A percentile compares a stretch with the other conserved stretches of the same genome.
These are phyloP conservation scores for Hirundo rustica DNA, from an alignment of 2,797 vertebrate species.

Conservation along the genomic window DNA sequence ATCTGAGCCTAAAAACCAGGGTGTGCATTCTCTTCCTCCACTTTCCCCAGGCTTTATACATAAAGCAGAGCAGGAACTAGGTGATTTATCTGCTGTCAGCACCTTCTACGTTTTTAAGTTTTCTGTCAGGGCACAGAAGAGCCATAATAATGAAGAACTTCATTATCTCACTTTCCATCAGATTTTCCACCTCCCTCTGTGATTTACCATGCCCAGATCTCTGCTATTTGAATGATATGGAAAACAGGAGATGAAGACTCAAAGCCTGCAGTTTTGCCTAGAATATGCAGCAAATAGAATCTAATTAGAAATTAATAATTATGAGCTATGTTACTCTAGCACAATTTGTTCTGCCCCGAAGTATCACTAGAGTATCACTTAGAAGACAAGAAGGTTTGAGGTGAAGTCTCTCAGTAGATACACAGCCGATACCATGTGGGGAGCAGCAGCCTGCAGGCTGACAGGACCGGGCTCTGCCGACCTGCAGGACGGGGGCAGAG, in stretches of 20 bases:
- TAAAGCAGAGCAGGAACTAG: not conserved
- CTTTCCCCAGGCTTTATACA: not conserved
- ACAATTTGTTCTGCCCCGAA: not conserved
- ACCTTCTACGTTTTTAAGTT: not conserved
- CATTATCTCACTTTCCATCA: not conserved
- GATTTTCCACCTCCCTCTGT: not conserved
- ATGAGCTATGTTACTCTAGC: not conserved
- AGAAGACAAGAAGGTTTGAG: not conserved
- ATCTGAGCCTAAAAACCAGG: not conserved
- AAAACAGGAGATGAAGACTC: not conserved
- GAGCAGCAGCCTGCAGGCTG: not conserved
- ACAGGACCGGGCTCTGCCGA: not conserved
- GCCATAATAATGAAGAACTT: not conserved
- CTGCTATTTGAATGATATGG: not conserved
- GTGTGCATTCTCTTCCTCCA: not conserved
- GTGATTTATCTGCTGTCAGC: not conserved
- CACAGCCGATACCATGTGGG: not conserved
- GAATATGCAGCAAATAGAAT: not conserved
- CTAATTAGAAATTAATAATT: conserved; percentile 2
- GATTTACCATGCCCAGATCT: not conserved
- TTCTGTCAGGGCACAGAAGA: not conserved
- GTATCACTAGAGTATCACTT: not conserved
- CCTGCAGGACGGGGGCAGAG: not conserved
- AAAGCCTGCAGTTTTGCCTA: not conserved
- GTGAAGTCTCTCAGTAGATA: not conserved